Conservation (phyloP, 2,113 vertebrate species). For the Sakesphorus luctuosus region DNA sequence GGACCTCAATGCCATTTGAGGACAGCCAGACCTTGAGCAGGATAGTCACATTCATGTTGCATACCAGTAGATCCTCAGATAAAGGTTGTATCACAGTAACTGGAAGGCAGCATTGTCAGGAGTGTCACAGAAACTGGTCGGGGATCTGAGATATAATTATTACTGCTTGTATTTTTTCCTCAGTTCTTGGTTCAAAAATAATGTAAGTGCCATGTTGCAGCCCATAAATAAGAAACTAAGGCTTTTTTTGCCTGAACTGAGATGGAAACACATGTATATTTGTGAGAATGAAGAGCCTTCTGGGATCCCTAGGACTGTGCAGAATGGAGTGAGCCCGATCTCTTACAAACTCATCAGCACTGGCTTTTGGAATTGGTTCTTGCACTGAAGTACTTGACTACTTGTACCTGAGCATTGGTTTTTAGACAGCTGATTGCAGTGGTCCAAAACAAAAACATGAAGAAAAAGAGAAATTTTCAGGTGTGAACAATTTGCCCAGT, state of each 20-base stretch:
- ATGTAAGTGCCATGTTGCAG: not conserved
- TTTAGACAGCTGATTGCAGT: not conserved
- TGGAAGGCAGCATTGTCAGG: not conserved
- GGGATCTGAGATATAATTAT: not conserved
- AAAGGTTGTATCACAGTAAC: not conserved
- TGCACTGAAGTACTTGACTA: not conserved
- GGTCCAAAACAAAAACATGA: accelerated
- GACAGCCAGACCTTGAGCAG: not conserved
- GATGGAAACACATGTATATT: not conserved
- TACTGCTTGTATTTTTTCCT: not conserved
- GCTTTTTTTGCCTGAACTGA: not conserved
- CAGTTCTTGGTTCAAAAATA: not conserved
- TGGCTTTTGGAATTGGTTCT: not conserved
- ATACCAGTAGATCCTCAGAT: not conserved
- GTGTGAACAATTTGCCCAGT: not conserved
- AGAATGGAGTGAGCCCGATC: not conserved
- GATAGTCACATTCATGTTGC: accelerated
- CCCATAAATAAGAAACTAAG: not conserved
- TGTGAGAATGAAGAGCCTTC: not conserved
- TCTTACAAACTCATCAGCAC: accelerated
- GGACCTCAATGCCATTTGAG: not conserved
- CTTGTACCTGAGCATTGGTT: not conserved
- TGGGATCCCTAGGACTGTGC: not conserved
- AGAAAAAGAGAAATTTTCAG: not conserved
- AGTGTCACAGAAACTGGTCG: not conserved